Evolutionary conservation across 2,113 vertebrate species (phyloP).

Genomic region (Malurus alboscapulatus): DNA sequence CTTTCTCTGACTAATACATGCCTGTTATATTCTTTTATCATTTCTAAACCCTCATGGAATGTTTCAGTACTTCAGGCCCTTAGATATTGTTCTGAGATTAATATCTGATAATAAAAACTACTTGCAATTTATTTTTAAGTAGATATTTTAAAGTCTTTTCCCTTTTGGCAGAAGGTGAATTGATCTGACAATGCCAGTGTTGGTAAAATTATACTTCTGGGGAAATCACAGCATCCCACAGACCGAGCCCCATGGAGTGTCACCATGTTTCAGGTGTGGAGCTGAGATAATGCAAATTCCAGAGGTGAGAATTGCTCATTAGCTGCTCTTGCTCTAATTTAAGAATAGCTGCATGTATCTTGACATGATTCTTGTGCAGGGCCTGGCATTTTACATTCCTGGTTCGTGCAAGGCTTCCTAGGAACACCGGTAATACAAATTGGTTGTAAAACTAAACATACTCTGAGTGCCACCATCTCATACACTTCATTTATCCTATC

Average conservation of each 20-base stretch:
- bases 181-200: not conserved
- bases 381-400: not conserved
- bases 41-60: not conserved
- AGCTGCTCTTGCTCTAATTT: not conserved
- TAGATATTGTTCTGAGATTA: not conserved
- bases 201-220: not conserved
- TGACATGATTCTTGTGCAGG: not conserved
- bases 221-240: not conserved
- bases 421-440: not conserved
- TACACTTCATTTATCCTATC: not conserved
- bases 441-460: not conserved
- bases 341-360: not conserved
- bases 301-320: not conserved
- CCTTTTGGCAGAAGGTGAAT: not conserved
- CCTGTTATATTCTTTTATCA: not conserved
- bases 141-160: not conserved
- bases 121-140: not conserved
- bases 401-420: not conserved
- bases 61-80: not conserved
- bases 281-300: not conserved
- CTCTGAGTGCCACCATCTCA: not conserved
- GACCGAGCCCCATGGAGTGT: not conserved
- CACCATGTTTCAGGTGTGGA: not conserved
- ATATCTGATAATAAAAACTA: not conserved
- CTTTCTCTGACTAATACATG: not conserved